These are phyloP conservation scores for Sylvietta virens DNA, from an alignment of 2,113 vertebrate genomes.

Conservation along the genomic window DNA sequence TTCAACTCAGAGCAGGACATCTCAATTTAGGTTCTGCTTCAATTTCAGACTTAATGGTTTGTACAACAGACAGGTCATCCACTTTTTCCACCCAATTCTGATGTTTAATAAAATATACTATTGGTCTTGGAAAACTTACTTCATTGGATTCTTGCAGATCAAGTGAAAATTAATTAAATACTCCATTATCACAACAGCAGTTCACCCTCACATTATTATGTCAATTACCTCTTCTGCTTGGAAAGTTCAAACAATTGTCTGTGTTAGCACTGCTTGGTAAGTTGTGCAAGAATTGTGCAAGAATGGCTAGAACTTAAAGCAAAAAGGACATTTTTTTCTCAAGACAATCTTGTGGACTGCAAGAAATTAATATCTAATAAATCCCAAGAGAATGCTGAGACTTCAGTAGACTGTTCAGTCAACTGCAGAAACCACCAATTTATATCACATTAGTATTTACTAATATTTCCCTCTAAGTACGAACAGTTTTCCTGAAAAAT, in stretches of 20 bases:
- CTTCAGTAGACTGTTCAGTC: background rate
- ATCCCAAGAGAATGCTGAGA: background rate
- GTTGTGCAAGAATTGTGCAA: background rate
- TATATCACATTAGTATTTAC: background rate
- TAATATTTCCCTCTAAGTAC: background rate
- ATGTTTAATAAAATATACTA: background rate
- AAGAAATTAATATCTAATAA: background rate
- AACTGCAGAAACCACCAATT: background rate
- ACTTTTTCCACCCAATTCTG: background rate
- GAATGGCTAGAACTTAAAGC: background rate
- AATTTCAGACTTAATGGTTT: background rate
- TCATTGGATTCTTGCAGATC: background rate
- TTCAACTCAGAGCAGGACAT: background rate
- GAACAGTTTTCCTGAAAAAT: background rate
- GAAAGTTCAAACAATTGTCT: background rate
- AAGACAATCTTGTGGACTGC: background rate
- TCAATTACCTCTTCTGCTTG: background rate
- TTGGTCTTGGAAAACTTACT: background rate
- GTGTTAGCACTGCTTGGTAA: background rate
- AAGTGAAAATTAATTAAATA: background rate
- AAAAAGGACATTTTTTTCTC: background rate
- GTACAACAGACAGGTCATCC: background rate
- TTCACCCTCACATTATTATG: background rate
- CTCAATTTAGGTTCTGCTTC: background rate
- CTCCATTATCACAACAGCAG: background rate